Base-by-base conservation (phyloP, 2,888 invertebrate genomes). In the Cataglyphis livida region DNA sequence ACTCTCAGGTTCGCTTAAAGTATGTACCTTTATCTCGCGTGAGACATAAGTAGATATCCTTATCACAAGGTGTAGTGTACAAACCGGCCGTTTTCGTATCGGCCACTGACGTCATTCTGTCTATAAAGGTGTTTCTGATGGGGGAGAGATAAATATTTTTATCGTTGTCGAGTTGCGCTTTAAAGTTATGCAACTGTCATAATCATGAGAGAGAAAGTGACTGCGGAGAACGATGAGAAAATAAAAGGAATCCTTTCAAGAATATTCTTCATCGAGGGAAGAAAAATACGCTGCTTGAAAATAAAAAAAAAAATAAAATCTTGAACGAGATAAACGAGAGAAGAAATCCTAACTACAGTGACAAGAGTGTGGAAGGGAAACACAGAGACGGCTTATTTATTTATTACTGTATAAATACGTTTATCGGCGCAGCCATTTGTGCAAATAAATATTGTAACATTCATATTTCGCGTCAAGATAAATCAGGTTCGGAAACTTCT, bases 31-130 rank as follows among this genome's bases (percentile, higher is more conserved):
- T 89, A 88, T 90, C 87, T 81, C 57, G 10, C 21, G 21, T 64
- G 44, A 88, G 76, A 62, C 71, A 28, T 54, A 41, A 82, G 65
- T 65, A 85, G 89, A 88, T 89, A 88, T 78, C 64, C 79, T 90
- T 89, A 89, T 89, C 89, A 76, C 78, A 84, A 88, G 88, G 83
- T 90, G 82, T 82, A 78, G 41, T 28, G 38, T 66, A 54, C 65
- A 61, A 9, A 54, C 41, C 32, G 21, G 32, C 57, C 25, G 25
- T 21, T 18, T 38, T 61, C 51, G 68, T 71, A 74, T 64, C 41
- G 48, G 38, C 61, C 68, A 44, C 54, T 85, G 82, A 87, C 84
- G 76, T 79, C 82, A 88, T 28, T 82, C 28, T 35, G 68, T 75
- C 38, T 66, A 83, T 28, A 70, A 85, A 62, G 51, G 41, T 35